Percentiles rank a stretch among this genome's conserved stretches.
phyloP scores from a whole-genome alignment of 2,888 invertebrate genomes.

The Drosophila nr. fundita region DNA sequence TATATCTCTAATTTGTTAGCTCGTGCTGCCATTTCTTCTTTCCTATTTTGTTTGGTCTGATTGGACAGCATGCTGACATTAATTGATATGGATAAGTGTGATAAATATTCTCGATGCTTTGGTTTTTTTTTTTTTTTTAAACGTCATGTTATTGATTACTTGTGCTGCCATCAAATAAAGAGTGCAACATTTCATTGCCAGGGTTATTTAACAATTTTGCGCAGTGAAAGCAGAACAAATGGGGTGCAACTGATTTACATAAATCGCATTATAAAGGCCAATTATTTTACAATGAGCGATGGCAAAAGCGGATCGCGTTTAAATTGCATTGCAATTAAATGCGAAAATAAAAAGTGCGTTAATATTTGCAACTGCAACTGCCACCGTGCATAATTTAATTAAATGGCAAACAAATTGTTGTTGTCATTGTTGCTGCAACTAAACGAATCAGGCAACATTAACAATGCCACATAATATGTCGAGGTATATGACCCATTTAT shows the following conservation, averaged over 20 bases:
- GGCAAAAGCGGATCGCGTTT: neutral
- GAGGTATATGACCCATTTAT: conserved; percentile 16
- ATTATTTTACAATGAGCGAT: conserved; percentile 11
- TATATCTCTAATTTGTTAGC: neutral
- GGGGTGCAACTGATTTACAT: neutral
- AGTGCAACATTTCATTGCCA: neutral
- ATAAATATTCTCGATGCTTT: neutral
- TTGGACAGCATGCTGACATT: conserved; percentile 22
- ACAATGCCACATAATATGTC: conserved; percentile 20
- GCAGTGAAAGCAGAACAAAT: neutral
- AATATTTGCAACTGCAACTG: conserved; percentile 8
- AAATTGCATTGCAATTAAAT: conserved; percentile 38
- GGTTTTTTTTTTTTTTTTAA: neutral
- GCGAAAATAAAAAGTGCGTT: conserved; percentile 10
- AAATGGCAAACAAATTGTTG: conserved; percentile 38
- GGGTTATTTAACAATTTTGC: neutral
- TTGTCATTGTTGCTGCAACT: conserved; percentile 9
- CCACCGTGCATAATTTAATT: conserved; percentile 36
- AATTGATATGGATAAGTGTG: conserved; percentile 29
- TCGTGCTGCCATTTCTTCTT: neutral
- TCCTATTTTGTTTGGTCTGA: neutral
- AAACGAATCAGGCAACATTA: conserved; percentile 12
- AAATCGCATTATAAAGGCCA: conserved; percentile 6
- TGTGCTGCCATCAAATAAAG: neutral
- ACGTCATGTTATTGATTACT: conserved; percentile 1